Conservation (phyloP, 2,113 vertebrate species). For the Choloepus hoffmanni region DNA sequence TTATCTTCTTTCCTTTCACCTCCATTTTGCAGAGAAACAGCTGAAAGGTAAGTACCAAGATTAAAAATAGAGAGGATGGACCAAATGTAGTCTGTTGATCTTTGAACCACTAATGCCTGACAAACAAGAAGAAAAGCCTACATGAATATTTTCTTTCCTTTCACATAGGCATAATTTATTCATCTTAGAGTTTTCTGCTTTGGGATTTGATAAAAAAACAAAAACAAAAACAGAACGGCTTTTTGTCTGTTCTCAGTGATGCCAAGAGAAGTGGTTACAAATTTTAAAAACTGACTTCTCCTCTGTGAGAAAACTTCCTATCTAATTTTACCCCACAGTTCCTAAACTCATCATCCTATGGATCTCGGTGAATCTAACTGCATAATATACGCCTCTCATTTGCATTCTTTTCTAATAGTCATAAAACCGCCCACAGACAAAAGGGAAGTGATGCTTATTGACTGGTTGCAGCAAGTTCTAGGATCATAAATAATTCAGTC, state of each 20-base stretch:
- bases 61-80: not conserved
- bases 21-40: not conserved
- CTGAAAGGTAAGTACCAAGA: not conserved
- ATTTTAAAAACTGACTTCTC: conserved; percentile 51
- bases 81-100: not conserved
- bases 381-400: not conserved
- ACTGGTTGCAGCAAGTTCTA: not conserved
- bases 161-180: not conserved
- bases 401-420: not conserved
- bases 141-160: conserved; percentile 21
- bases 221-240: not conserved
- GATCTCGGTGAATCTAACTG: not conserved
- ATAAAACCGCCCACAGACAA: conserved; percentile 10
- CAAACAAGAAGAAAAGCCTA: conserved; percentile 4
- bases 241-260: conserved; percentile 29
- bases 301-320: conserved; percentile 18
- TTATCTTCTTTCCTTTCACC: not conserved
- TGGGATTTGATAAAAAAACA: not conserved
- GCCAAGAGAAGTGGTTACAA: conserved; percentile 6
- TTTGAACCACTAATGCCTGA: not conserved
- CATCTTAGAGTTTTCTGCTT: conserved; percentile 29
- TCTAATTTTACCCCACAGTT: not conserved
- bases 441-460: accelerated
- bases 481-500: not conserved
- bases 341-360: not conserved